Conservation (phyloP, 2,797 vertebrate species). For the Gorsachius magnificus region DNA sequence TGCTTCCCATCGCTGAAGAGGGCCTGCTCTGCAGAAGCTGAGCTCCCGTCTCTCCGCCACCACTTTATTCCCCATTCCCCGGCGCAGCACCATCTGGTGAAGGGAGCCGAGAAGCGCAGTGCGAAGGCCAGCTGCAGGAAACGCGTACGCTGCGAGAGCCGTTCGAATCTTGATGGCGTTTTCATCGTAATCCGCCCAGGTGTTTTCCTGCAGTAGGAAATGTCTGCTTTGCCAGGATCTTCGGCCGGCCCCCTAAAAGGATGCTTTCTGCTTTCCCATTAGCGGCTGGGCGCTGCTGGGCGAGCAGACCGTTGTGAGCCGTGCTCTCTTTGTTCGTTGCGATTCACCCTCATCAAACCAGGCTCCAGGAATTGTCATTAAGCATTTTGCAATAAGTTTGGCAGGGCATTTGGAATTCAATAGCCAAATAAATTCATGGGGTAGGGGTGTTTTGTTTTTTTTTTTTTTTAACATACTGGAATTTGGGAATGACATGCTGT, state of each 20-base stretch:
- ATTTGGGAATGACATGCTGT: slow-evolving; percentile 37
- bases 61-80: accelerated
- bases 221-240: neutral
- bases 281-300: accelerated
- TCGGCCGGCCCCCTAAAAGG: accelerated
- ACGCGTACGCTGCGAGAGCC: neutral
- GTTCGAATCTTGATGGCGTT: neutral
- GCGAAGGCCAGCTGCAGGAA: neutral
- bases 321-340: neutral
- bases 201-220: neutral
- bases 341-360: neutral
- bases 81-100: neutral
- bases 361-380: neutral
- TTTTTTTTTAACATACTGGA: slow-evolving; percentile 15
- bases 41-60: accelerated
- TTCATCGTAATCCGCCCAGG: neutral
- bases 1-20: neutral
- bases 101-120: neutral
- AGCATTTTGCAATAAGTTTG: slow-evolving; percentile 39
- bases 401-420: neutral
- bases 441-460: neutral
- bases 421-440: neutral
- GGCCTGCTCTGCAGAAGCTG: neutral
- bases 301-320: neutral
- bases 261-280: accelerated